Evolutionary conservation across 2,113 vertebrate species (phyloP), one percentile per base, ranked within the genome.

Genomic region (Cryptotis parvus): DNA sequence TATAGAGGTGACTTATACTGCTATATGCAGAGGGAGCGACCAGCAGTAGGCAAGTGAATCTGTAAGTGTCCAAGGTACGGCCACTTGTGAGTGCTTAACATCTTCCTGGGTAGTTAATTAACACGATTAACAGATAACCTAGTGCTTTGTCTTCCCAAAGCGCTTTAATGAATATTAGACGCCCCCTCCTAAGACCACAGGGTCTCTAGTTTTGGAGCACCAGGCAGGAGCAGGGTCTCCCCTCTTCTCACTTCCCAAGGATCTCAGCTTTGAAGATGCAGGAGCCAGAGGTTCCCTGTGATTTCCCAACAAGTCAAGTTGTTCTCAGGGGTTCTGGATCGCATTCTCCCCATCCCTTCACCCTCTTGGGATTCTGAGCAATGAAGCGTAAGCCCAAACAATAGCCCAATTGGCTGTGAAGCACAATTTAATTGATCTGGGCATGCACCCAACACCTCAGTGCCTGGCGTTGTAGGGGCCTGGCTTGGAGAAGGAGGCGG

Each of bases 31-130:
- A 72, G 82, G 74, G 37, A 69, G 33, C 7, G 33, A 31, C 3
- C 8, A 65, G 63, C 9, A 65, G 8, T 83, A 87, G 87, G 88
- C 96, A 37, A 4, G 1, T 78, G 96, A 93, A n/a, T 86, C 90
- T 87, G 78, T 33, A 4, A 94, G 69, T 86, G 58, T 55, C 93
- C 93, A 89, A 65, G 80, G 89, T 76, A 22, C 14, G 87, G 43
- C 87, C 39, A 74, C 75, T 94, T 87, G 43, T 90, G 96, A 86
- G 69, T 39, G 22, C 77, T 91, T 84, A 80, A 91, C 90, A 94
- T 89, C 91, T 84, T 95, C 87, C 81, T 87, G 90, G 85, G 77
- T 88, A 82, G 78, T 96, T 96, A 90, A 94, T 96, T 96, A 97
- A 92, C 91, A 92, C 84, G 65, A 90, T 96, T 88, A 96, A 63